Percentiles rank a stretch among this genome's conserved stretches.
phyloP scores from a whole-genome alignment of 2,797 vertebrate genomes.

The Onychomys leucogaster region DNA sequence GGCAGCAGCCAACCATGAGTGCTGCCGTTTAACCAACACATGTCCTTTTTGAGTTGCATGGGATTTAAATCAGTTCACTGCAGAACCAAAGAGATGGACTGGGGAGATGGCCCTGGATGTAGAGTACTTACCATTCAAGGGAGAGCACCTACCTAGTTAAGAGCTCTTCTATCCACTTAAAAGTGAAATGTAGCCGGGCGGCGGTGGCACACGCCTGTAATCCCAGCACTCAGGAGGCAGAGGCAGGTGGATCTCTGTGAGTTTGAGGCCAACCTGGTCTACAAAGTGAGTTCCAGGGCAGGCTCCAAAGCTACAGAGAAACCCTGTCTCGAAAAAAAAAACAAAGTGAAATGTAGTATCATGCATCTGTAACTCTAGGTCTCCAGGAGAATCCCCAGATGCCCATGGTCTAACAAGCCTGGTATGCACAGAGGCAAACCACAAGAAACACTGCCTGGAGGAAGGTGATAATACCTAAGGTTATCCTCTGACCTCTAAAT shows the following conservation, averaged over 20 bases:
- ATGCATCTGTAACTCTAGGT: not conserved
- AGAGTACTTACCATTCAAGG: not conserved
- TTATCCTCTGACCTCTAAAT: not conserved
- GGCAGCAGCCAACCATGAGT: too few relatives aligned
- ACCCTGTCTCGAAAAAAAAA: too few relatives aligned
- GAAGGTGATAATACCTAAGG: not conserved
- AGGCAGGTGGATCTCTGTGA: too few relatives aligned
- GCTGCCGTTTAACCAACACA: too few relatives aligned
- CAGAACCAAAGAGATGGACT: not conserved
- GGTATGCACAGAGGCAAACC: not conserved
- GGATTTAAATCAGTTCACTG: not conserved
- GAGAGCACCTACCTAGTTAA: not conserved
- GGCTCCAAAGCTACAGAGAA: too few relatives aligned
- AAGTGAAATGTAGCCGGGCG: not conserved
- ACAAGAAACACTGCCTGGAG: not conserved
- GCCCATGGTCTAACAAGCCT: not conserved
- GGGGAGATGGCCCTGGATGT: not conserved
- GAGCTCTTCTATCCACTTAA: not conserved
- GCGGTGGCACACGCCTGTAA: too few relatives aligned
- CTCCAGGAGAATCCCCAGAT: not conserved
- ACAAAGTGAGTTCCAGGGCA: too few relatives aligned
- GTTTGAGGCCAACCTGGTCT: too few relatives aligned
- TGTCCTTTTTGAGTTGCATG: not conserved
- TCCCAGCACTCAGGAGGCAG: too few relatives aligned
- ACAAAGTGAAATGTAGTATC: not conserved